Base-by-base conservation (phyloP, 2,797 vertebrate genomes). In the Danio jaintianensis region DNA sequence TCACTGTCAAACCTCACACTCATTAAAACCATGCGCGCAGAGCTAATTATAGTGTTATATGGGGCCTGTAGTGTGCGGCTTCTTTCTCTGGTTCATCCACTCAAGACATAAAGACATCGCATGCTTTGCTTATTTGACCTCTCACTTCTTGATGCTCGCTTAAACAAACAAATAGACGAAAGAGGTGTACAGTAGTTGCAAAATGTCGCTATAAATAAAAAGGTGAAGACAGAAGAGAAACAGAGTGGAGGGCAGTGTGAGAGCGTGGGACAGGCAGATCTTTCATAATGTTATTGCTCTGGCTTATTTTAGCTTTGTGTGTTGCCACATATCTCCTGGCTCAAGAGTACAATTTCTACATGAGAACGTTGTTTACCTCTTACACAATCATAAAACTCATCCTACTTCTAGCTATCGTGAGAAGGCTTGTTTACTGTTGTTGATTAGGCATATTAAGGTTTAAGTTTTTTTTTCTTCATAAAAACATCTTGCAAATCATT, bases 11-110 rank as follows among this genome's bases (percentile, higher is more conserved):
- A 86, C 84, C 86, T 90, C 87, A 83, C 86, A 85, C 89, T 92
- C 90, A 92, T 93, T 92, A 92, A 92, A 91, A 82, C 85, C 86
- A 85, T 90, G 90, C 83, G 58, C 86, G 86, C 87, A 85, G 53
- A 86, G 66, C 90, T 93, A 92, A 94, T 93, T 93, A 93, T 92
- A 92, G 91, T 86, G 90, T 89, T 87, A 88, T 82, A 85, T 69
- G 78, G 85, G 83, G 61, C 81, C 69, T 81, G 58, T 75, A 68
- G 79, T 72, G 69, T 12, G 40, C 63, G 61, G 62, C 67, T 50
- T 71, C 62, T 81, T 69, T 59, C 73, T 80, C 38, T 50, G 62
- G 45, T 78, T 80, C 59, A 79, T 81, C 74, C 73, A 74, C 76
- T 82, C 80, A 59, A 80, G 58, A 80, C 53, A 75, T 78, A 84